phyloP scores from a whole-genome alignment of 2,888 invertebrate species.

The Drosophila algonquin region DNA sequence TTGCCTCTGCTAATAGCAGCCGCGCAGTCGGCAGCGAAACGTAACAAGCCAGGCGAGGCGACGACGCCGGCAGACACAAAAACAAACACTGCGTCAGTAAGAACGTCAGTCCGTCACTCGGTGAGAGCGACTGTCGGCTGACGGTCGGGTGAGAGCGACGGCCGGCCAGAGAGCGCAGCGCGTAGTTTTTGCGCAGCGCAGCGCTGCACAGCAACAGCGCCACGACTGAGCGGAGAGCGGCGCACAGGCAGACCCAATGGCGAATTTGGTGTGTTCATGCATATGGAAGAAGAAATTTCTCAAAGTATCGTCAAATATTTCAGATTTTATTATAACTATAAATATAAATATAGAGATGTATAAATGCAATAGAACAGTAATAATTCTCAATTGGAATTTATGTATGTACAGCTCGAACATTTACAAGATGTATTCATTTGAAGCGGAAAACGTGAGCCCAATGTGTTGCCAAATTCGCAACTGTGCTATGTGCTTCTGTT shows the following conservation, averaged over 20 bases:
- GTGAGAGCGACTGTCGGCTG: slow-evolving; percentile 13
- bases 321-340: background rate
- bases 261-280: slow-evolving; percentile 39
- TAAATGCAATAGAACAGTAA: background rate
- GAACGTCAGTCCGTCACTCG: slow-evolving; percentile 8
- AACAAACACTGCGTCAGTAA: slow-evolving; percentile 58
- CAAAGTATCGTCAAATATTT: background rate
- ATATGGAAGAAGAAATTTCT: background rate
- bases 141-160: slow-evolving; percentile 24
- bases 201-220: slow-evolving; percentile 56
- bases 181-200: slow-evolving; percentile 71
- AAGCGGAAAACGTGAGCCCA: background rate
- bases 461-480: slow-evolving; percentile 53
- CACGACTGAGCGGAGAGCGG: slow-evolving; percentile 9
- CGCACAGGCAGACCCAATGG: slow-evolving; percentile 46
- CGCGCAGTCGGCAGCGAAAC: background rate
- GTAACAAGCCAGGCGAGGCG: slow-evolving; percentile 57
- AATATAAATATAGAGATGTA: no score
- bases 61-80: slow-evolving; percentile 60
- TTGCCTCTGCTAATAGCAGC: slow-evolving; percentile 38
- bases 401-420: background rate
- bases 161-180: slow-evolving; percentile 55
- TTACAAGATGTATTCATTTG: accelerated
- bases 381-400: slow-evolving; percentile 13
- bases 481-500: slow-evolving; percentile 52